Base-by-base conservation (phyloP, 2,888 invertebrate genomes). In the Selenia dentaria region DNA sequence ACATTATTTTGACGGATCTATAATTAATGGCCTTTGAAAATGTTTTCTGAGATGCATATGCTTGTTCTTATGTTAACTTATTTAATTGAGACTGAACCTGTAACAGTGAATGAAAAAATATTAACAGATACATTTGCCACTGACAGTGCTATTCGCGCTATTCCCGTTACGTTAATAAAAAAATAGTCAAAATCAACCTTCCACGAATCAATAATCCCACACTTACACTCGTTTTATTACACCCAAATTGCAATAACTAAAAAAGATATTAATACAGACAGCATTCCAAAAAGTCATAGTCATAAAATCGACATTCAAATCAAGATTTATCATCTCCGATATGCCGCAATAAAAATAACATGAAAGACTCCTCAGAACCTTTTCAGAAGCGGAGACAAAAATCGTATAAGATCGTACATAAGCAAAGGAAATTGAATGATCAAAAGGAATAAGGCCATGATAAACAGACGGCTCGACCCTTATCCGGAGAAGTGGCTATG, bases 361-460 rank as follows among this genome's bases (percentile, higher is more conserved):
- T 45, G 37, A 50, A 55, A 16, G n/a, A n/a, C 31, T 24, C 36
- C 42, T 22, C 8, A 8, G 22, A 22, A 22, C 6, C 22, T 22
- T 22, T 22, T 48, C 36, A 36, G 43, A 27, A 27, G 40, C 36
- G 37, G 33, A 49, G 43, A 47, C 35, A 39, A 52, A n/a, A 50
- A 47, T 47, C 38, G 34, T 36, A 40, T 46, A 36, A 35, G 35
- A 40, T 39, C 39, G 29, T 44, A 41, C 31, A 51, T 46, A 52
- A 46, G 44, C 28, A 44, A 39, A 36, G 48, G 49, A 56, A 58
- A 60, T 58, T 58, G 56, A 60, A 58, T 56, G 54, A 54, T 60
- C 60, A 58, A 60, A 57, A 54, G 58, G 43, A 54, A 48, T 48
- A 48, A 48, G 36, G 45, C 49, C 39, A 53, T 54, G 51, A 55